Conservation (phyloP, 2,113 vertebrate species). For the Rhinopomastus cyanomelas region DNA sequence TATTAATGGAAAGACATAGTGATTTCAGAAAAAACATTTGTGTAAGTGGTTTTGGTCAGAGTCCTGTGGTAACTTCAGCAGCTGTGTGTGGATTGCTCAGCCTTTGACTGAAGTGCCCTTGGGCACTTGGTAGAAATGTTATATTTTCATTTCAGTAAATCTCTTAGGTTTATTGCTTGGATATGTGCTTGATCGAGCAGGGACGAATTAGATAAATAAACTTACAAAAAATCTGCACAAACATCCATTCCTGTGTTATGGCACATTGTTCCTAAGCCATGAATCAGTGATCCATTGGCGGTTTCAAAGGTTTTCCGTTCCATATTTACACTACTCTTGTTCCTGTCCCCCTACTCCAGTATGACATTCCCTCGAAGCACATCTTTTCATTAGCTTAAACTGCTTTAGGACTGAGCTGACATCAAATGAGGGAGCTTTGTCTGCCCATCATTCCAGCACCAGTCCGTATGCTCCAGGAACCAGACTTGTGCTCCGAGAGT, state of each 20-base stretch:
- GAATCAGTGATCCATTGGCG: background rate
- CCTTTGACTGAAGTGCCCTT: background rate
- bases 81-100: background rate
- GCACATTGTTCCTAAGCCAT: background rate
- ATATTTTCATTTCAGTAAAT: background rate
- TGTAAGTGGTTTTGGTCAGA: background rate
- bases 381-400: background rate
- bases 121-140: background rate
- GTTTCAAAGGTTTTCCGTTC: background rate
- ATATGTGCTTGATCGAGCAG: background rate
- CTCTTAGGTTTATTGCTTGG: background rate
- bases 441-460: background rate
- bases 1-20: background rate
- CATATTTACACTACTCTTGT: accelerated
- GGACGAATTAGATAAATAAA: background rate
- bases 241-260: background rate
- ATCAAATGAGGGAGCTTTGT: background rate
- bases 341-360: background rate
- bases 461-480: accelerated
- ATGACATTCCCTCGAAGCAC: background rate
- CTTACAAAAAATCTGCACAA: background rate
- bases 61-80: background rate
- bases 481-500: accelerated
- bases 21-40: background rate
- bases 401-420: background rate